A percentile compares a stretch with the other conserved stretches of the same genome.
Conservation (phyloP, 2,888 invertebrate genomes). For the Halictus ligatus region DNA sequence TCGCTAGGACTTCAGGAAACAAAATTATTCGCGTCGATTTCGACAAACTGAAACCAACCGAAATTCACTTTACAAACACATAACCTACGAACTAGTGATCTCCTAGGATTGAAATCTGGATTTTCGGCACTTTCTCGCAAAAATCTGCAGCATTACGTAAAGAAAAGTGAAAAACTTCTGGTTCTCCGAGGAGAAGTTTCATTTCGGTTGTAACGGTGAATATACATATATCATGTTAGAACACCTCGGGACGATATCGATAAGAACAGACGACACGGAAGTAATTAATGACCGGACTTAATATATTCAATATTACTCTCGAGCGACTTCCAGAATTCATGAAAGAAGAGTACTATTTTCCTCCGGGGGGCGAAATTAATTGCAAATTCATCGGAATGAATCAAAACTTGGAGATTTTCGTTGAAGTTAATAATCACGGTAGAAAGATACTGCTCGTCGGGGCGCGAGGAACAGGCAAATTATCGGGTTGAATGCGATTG, state of each 20-base stretch:
- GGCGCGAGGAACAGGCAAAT: conserved; percentile 64
- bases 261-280: not conserved
- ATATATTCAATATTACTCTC: not conserved
- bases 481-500: conserved; percentile 69
- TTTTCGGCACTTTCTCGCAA: too few species aligned
- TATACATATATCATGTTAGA: not conserved
- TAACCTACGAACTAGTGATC: too few species aligned
- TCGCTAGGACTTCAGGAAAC: conserved; percentile 27
- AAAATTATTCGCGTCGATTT: too few species aligned
- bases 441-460: conserved; percentile 42
- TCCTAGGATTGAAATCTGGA: too few species aligned
- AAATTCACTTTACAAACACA: too few species aligned
- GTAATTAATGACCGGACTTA: not conserved
- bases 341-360: not conserved
- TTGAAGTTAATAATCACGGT: conserved; percentile 30
- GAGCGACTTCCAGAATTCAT: not conserved
- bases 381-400: not conserved
- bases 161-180: too few species aligned
- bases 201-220: not conserved
- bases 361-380: not conserved
- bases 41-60: not conserved
- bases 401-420: conserved; percentile 6
- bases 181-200: too few species aligned
- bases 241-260: too few species aligned
- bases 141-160: too few species aligned